Evolutionary conservation across 2,113 vertebrate species (phyloP).

Genomic region (Pseudorectes ferrugineus): DNA sequence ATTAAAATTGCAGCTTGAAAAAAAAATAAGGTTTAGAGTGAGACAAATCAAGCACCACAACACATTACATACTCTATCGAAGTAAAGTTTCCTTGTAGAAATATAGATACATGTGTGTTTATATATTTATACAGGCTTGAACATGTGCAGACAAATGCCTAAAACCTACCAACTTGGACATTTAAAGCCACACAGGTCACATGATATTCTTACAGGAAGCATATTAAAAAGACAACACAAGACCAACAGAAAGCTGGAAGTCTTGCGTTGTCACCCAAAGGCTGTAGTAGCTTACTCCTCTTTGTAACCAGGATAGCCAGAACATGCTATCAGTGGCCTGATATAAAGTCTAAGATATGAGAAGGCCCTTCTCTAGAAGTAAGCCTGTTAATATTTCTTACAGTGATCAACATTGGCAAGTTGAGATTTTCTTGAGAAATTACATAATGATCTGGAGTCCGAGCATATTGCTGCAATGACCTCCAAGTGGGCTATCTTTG

Average conservation of each 20-base stretch:
- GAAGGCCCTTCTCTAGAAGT: not conserved
- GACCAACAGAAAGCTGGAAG: not conserved
- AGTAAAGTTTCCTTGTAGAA: not conserved
- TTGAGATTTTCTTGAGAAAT: not conserved
- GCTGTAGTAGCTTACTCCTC: not conserved
- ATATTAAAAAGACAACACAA: not conserved
- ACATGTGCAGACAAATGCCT: not conserved
- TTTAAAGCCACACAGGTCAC: not conserved
- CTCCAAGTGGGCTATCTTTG: not conserved
- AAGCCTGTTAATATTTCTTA: not conserved
- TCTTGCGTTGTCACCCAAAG: not conserved
- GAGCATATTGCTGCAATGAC: not conserved
- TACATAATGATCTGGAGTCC: not conserved
- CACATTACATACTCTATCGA: not conserved
- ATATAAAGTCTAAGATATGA: not conserved
- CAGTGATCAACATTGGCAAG: not conserved
- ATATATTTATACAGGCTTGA: not conserved
- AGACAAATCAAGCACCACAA: not conserved
- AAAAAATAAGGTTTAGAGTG: not conserved
- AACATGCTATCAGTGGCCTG: not conserved
- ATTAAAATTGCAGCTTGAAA: constrained; percentile 85
- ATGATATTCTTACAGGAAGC: not conserved
- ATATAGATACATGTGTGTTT: fast-evolving
- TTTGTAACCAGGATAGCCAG: not conserved
- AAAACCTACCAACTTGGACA: not conserved